Evolutionary conservation across 1,140 invertebrate genomes (phyloP).

Genomic region (Rhyacophila brunnea): DNA sequence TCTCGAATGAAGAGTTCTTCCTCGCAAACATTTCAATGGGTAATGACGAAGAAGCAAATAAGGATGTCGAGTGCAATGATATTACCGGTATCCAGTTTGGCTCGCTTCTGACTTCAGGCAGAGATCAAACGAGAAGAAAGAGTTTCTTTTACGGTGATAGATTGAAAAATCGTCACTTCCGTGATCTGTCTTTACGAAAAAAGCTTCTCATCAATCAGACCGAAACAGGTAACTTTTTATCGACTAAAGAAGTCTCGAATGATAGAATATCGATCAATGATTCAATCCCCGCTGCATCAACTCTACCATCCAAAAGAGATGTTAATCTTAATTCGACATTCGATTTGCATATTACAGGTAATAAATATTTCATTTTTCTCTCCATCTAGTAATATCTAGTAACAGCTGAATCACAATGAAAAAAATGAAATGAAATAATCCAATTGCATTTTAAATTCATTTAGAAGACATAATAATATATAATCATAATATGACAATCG

Average conservation of each 20-base stretch:
- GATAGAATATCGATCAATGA: too few species aligned
- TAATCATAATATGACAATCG: too few species aligned
- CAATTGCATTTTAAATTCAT: too few species aligned
- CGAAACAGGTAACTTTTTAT: slow-evolving; percentile 29
- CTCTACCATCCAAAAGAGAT: slow-evolving; percentile 7
- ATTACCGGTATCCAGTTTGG: neutral
- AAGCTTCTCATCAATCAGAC: slow-evolving; percentile 11
- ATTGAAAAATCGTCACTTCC: neutral
- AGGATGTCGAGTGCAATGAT: neutral
- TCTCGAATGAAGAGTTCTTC: slow-evolving; percentile 16
- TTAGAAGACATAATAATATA: too few species aligned
- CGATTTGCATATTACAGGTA: slow-evolving; percentile 50
- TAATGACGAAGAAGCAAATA: neutral
- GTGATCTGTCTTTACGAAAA: slow-evolving; percentile 2
- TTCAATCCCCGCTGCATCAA: neutral
- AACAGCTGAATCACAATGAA: too few species aligned
- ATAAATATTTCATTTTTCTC: too few species aligned
- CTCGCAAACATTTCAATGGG: slow-evolving; percentile 22
- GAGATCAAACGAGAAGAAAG: neutral
- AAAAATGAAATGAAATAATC: too few species aligned
- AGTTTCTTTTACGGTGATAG: neutral
- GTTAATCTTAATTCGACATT: slow-evolving; percentile 40
- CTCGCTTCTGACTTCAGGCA: neutral
- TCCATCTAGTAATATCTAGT: too few species aligned
- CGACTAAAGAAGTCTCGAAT: too few species aligned